phyloP scores from a whole-genome alignment of 2,888 invertebrate genomes.

The Drosophila formosana region DNA sequence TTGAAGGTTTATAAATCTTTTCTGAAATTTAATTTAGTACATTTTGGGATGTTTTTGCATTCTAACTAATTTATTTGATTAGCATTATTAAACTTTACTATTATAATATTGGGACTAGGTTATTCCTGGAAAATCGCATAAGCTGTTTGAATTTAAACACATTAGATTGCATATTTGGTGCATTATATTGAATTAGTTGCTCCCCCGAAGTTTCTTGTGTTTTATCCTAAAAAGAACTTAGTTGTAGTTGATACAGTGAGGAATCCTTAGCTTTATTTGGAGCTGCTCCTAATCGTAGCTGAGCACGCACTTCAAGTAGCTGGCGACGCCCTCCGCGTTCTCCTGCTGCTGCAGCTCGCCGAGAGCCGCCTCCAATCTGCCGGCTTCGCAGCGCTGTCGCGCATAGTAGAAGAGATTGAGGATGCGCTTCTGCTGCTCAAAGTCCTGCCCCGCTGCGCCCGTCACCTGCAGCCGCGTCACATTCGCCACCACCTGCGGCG shows the following conservation, averaged over 20 bases:
- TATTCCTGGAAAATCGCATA: too few relatives aligned
- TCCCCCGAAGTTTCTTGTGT: too few relatives aligned
- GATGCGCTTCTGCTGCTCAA: constrained; percentile 86
- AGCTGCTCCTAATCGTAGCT: constrained; percentile 10
- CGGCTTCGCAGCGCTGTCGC: neutral
- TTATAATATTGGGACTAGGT: too few relatives aligned
- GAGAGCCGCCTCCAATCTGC: constrained; percentile 6
- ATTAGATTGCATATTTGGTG: too few relatives aligned
- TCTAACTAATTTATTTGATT: too few relatives aligned
- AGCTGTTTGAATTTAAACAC: too few relatives aligned
- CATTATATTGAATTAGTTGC: too few relatives aligned
- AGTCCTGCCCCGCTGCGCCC: constrained; percentile 71
- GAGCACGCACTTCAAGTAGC: constrained; percentile 76
- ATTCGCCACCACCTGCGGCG: constrained; percentile 85
- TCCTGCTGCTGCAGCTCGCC: constrained; percentile 23
- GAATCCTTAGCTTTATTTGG: neutral
- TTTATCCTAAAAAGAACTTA: too few relatives aligned
- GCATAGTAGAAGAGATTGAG: constrained; percentile 87
- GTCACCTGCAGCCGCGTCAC: constrained; percentile 78
- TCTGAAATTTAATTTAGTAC: too few relatives aligned
- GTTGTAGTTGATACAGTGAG: neutral
- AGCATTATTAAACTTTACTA: too few relatives aligned
- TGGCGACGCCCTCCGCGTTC: constrained; percentile 58
- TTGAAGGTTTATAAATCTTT: too few relatives aligned
- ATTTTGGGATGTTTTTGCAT: too few relatives aligned